phyloP scores from a whole-genome alignment of 2,797 vertebrate species.

The Nasua narica region DNA sequence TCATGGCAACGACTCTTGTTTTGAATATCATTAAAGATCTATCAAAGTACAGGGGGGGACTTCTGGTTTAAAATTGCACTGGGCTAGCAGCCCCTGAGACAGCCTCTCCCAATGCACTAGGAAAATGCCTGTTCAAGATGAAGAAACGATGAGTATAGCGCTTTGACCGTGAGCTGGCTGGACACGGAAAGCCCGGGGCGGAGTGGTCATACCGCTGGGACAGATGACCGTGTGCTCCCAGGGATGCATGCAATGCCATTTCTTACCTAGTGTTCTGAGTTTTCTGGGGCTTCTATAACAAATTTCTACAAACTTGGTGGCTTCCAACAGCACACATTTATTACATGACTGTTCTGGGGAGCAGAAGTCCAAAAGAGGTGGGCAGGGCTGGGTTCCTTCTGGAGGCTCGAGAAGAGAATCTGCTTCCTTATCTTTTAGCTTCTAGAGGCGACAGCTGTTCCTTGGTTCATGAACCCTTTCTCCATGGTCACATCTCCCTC shows the following conservation, averaged over 20 bases:
- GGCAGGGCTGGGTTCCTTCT: not conserved
- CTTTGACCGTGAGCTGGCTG: not conserved
- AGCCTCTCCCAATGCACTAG: not conserved
- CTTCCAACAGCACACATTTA: not conserved
- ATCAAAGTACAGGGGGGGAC: not conserved
- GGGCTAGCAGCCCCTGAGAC: not conserved
- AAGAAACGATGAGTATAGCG: not conserved
- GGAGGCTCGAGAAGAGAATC: not conserved
- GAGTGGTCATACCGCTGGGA: accelerated
- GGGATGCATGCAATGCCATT: accelerated
- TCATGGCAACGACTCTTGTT: slow-evolving; percentile 43
- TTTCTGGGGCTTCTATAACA: not conserved
- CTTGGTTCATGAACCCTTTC: not conserved
- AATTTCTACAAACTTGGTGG: not conserved
- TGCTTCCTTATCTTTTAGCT: not conserved
- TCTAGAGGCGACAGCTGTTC: not conserved
- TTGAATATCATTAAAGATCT: slow-evolving; percentile 17
- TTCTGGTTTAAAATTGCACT: not conserved
- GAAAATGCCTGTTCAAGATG: not conserved
- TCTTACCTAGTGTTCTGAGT: not conserved
- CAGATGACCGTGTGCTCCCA: no score
- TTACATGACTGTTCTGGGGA: not conserved
- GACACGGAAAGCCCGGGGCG: accelerated
- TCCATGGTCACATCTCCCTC: not conserved
- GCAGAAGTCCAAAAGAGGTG: no score